Evolutionary conservation across 1,140 invertebrate species (phyloP), one percentile per base, ranked within the genome.

Genomic region (Holotrichia oblita): DNA sequence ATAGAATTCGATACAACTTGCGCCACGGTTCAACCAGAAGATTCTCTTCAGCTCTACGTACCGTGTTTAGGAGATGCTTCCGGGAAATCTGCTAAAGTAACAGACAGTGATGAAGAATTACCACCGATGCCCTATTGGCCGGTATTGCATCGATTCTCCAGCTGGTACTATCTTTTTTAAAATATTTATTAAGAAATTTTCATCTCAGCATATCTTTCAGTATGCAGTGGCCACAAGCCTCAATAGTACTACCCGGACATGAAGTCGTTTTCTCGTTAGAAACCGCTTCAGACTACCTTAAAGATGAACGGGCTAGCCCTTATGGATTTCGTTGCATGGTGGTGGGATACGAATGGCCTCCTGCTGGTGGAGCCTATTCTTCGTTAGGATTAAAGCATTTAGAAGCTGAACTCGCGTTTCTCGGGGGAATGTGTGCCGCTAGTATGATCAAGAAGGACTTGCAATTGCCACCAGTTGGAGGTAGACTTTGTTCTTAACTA

Each of bases 251-350:
- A 42, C 97, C 98, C 79, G 97, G 97, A 22, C 97, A 98, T 87
- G 96, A 98, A 88, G 93, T 98, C 0, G 91, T 98, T 81, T 98
- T 99, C 86, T 98, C 96, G 0, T 84, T 99, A 84, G 97, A 99
- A 88, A 98, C 97, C 0, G 96, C 97, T 0, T 96, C 97, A 0
- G 94, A 98, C 87, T 99, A 99, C 88, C 92, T 98, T 79, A 96
- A 96, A 85, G 96, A 98, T 88, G 97, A 98, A 74, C 93, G 94
- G 83, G 91, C 92, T 4, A 90, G 89, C 82, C 93, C 93, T 61
- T 99, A 93, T 88, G 97, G 97, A 3, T 99, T 98, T 88, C 95
- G 96, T 80, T 98, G 97, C 87, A 88, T 97, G 17, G 93, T 98
- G 44, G 92, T 97, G 73, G 97, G 97, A 27, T 98, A 98, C 87